Percentiles rank a stretch among this genome's conserved stretches.
Evolutionary conservation across 2,113 vertebrate genomes (phyloP).

Genomic region (Rhombomys opimus): DNA sequence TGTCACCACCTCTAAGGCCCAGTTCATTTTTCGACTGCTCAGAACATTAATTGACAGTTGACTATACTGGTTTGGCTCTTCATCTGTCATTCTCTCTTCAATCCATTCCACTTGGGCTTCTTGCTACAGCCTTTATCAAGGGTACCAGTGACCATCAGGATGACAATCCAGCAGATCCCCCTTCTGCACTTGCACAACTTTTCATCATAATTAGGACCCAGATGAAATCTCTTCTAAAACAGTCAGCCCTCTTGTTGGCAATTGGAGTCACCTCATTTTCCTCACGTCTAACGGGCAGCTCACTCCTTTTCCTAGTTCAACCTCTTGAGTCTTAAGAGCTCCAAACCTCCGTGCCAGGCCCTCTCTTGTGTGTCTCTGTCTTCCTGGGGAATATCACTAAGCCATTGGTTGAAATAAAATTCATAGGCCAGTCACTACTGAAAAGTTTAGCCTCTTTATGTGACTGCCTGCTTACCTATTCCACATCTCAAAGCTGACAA

Average conservation of each 20-base stretch:
- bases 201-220: not conserved
- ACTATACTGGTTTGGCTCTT: not conserved
- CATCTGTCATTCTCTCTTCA: not conserved
- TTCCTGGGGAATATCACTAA: not conserved
- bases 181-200: not conserved
- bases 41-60: not conserved
- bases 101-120: not conserved
- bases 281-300: not conserved
- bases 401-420: not conserved
- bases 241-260: not conserved
- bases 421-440: not conserved
- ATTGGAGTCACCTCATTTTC: not conserved
- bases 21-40: not conserved
- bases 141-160: not conserved
- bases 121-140: not conserved
- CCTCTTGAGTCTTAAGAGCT: not conserved
- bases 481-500: not conserved
- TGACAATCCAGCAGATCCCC: not conserved
- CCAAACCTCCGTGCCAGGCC: not conserved
- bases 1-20: not conserved
- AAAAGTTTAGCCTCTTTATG: not conserved
- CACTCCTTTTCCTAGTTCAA: not conserved
- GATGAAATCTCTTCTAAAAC: not conserved
- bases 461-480: not conserved
- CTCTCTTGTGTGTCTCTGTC: not conserved